Conservation (phyloP, 1,140 invertebrate species). For the Drosophila athabasca region DNA sequence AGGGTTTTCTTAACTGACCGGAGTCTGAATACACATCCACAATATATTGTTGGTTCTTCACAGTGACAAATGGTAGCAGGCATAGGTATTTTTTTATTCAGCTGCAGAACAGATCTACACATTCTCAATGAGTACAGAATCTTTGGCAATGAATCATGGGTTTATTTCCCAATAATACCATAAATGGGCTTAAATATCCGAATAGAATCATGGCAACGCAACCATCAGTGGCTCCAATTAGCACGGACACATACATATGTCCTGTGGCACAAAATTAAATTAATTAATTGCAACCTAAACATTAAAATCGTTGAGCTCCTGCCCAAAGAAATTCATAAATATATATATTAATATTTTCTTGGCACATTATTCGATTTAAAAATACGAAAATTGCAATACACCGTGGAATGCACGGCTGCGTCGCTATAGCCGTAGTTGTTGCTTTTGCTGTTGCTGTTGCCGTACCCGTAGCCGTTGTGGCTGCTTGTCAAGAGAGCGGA, state of each 20-base stretch:
- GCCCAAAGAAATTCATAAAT: constrained; percentile 27
- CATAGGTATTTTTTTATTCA: not conserved
- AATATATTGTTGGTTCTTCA: too few relatives aligned
- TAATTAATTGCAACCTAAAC: constrained; percentile 39
- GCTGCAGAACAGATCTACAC: not conserved
- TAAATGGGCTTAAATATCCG: too few relatives aligned
- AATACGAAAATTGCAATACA: constrained; percentile 73
- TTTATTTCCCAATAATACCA: too few relatives aligned
- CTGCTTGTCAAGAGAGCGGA: constrained; percentile 71
- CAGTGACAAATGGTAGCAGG: too few relatives aligned
- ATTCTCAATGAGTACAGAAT: too few relatives aligned
- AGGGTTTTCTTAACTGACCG: not conserved
- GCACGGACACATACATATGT: constrained; percentile 26
- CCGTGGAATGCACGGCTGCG: constrained; percentile 69
- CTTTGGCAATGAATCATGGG: too few relatives aligned
- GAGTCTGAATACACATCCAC: not conserved
- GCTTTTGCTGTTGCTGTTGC: not conserved
- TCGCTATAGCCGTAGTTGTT: constrained; percentile 6
- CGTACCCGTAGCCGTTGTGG: constrained; percentile 52
- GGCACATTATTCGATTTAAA: constrained; percentile 82
- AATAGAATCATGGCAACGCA: too few relatives aligned
- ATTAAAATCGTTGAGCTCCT: constrained; percentile 15
- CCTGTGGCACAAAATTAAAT: constrained; percentile 25
- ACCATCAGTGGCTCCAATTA: too few relatives aligned
- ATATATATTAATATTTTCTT: constrained; percentile 67